A percentile compares a stretch with the other conserved stretches of the same genome.
phyloP scores from a whole-genome alignment of 2,113 vertebrate species.

The Promerops cafer region DNA sequence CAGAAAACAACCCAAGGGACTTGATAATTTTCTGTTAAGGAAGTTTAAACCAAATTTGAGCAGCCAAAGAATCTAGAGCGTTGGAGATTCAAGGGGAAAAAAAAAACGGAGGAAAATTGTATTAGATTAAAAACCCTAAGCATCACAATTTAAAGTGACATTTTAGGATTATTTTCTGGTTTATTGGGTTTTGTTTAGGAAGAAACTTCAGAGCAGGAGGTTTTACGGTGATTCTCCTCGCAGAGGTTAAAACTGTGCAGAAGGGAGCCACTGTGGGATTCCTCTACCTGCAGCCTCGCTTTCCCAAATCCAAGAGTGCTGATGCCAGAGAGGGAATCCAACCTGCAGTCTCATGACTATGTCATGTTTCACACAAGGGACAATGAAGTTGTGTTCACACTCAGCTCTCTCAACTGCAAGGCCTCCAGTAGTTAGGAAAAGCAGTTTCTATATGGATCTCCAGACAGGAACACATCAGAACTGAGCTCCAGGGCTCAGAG shows the following conservation, averaged over 20 bases:
- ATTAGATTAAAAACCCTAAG: background rate
- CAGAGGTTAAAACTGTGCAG: background rate
- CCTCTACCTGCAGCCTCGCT: background rate
- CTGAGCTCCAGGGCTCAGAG: background rate
- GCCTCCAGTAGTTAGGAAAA: background rate
- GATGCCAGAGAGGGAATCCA: background rate
- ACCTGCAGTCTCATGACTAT: background rate
- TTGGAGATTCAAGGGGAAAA: background rate
- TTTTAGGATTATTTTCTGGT: background rate
- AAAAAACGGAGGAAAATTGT: background rate
- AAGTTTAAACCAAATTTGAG: background rate
- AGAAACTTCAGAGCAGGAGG: background rate
- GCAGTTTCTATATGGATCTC: background rate
- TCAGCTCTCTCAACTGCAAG: background rate
- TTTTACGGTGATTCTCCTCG: background rate
- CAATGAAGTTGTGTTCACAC: background rate
- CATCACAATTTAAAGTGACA: background rate
- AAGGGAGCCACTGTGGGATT: background rate
- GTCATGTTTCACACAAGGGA: background rate
- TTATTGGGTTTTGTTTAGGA: background rate
- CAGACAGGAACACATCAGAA: background rate
- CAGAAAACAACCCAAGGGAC: background rate
- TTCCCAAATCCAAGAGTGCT: background rate
- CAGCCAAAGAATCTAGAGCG: background rate
- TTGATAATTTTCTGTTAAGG: background rate